Evolutionary conservation across 1,140 invertebrate genomes (phyloP).

Genomic region (Pachyrhynchus sulphureomaculatus): DNA sequence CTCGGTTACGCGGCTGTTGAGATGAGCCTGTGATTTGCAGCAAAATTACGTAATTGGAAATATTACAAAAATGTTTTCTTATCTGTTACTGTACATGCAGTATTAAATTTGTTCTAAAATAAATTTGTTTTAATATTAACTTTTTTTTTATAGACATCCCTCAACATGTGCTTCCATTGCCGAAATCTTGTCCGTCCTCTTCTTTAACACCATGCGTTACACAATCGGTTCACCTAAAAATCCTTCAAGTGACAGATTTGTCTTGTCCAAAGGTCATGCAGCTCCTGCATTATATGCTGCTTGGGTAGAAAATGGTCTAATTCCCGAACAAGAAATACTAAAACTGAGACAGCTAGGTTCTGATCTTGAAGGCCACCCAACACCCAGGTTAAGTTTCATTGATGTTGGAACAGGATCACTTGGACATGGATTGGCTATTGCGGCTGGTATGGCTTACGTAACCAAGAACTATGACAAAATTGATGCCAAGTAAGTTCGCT

Average conservation of each 20-base stretch:
- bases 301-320: constrained; percentile 95
- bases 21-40: no score
- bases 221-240: constrained; percentile 82
- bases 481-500: constrained; percentile 67
- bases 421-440: constrained; percentile 95
- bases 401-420: constrained; percentile 98
- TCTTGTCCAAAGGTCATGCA: constrained; percentile 98
- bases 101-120: no score
- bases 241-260: constrained; percentile 89
- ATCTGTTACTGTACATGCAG: no score
- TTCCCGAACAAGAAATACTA: constrained; percentile 78
- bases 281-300: constrained; percentile 98
- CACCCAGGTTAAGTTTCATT: constrained; percentile 93
- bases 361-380: constrained; percentile 98
- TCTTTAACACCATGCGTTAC: constrained; percentile 97
- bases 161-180: constrained; percentile 98
- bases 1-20: no score
- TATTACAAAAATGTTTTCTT: no score
- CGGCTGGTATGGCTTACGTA: constrained; percentile 97
- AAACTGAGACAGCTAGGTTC: constrained; percentile 92
- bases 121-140: neutral
- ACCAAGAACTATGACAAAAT: constrained; percentile 96
- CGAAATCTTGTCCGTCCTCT: constrained; percentile 97
- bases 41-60: no score
- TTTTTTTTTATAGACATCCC: constrained; percentile 76